Evolutionary conservation across 2,797 vertebrate genomes (phyloP), one percentile per base, ranked within the genome.

Genomic region (Sebastes matsubarae): DNA sequence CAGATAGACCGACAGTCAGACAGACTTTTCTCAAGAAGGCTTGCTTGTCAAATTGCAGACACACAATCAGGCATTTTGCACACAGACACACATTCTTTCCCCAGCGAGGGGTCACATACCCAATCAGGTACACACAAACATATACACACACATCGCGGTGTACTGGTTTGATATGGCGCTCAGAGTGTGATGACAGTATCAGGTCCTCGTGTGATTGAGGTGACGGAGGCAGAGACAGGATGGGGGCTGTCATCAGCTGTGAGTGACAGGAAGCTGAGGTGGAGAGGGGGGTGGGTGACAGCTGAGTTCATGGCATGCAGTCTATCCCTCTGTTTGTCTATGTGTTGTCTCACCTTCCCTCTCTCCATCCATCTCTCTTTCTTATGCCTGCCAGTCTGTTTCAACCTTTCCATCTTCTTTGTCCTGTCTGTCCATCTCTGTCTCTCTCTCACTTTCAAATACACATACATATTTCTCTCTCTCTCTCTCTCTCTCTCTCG

Each of bases 151-250:
- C 83, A 78, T 8, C 34, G 36, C 75, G 24, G 83, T 84, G 86
- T 82, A 85, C 67, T 77, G 58, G 88, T 88, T 84, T 87, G 92
- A 91, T 92, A 83, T 20, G 87, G 73, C 54, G 63, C 89, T 84
- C 79, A 7, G 75, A 79, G 74, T 87, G 82, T 87, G 93, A 93
- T 95, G 94, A 94, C 94, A 94, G 90, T 94, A 93, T 95, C 92
- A 59, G 90, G 87, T 85, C 86, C 86, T 85, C 13, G 82, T 90
- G 89, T 94, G 94, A 95, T 94, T 93, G 94, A 95, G 91, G 92
- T 93, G 94, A 94, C 72, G 60, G 89, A 91, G 90, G 92, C 92
- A 82, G 82, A 92, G 88, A 90, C 91, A 89, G 93, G 94, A 92
- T 87, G 88, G 82, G 81, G 89, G 68, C 83, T 94, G 94, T 94